phyloP scores from a whole-genome alignment of 2,888 invertebrate genomes.

The Dichetophora obliterata region DNA sequence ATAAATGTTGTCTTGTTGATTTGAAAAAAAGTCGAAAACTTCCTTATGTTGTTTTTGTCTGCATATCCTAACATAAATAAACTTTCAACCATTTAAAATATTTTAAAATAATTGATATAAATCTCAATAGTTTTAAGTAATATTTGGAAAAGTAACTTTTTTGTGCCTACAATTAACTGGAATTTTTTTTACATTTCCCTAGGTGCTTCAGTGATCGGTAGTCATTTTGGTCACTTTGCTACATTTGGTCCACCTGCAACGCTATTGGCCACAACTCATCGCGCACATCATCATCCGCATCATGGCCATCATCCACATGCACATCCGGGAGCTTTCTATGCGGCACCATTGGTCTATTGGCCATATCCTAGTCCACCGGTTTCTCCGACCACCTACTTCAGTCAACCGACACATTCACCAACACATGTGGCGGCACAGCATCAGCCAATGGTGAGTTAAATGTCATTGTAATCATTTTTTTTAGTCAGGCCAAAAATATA shows the following conservation, averaged over 20 bases:
- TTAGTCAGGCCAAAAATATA: too few species aligned
- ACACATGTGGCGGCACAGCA: slow-evolving; percentile 59
- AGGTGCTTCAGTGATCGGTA: slow-evolving; percentile 76
- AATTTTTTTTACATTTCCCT: slow-evolving; percentile 22
- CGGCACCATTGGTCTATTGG: slow-evolving; percentile 87
- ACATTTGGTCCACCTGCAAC: slow-evolving; percentile 71
- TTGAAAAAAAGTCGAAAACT: slow-evolving; percentile 31
- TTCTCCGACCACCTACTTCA: slow-evolving; percentile 89
- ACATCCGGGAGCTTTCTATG: slow-evolving; percentile 70
- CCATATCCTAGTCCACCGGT: slow-evolving; percentile 95
- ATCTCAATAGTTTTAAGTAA: background rate
- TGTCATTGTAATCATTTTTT: too few species aligned
- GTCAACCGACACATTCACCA: slow-evolving; percentile 72
- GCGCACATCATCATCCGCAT: slow-evolving; percentile 56
- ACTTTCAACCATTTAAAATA: background rate
- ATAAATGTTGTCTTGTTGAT: slow-evolving; percentile 39
- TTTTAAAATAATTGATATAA: background rate
- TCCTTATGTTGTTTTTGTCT: slow-evolving; percentile 8
- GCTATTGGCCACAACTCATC: slow-evolving; percentile 60
- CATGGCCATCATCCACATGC: slow-evolving; percentile 72
- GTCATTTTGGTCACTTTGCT: slow-evolving; percentile 70
- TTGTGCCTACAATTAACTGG: background rate
- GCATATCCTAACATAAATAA: slow-evolving; percentile 6
- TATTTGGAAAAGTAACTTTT: background rate
- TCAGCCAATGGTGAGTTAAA: slow-evolving; percentile 60